Evolutionary conservation across 2,113 vertebrate genomes (phyloP), one percentile per base, ranked within the genome.

Genomic region (Epinephelus fuscoguttatus): DNA sequence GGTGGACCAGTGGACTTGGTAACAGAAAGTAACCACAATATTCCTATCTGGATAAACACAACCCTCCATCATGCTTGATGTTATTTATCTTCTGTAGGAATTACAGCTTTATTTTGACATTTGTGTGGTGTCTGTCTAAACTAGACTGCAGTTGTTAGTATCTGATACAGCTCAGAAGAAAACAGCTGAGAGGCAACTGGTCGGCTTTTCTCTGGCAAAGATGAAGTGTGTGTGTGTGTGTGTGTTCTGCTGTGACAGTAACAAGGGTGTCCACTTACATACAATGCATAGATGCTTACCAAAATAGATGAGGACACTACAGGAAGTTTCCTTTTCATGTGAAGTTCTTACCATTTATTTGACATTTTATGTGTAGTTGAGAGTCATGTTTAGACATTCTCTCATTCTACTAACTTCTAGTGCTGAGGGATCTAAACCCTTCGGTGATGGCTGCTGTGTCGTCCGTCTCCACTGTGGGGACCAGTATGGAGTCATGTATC

Each of bases 111-210:
- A 45, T 42, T 61, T 21, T 57, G 7, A 12, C 19, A 70, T 56
- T 18, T 56, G 47, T 37, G 7, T 11, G 27, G 45, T 19, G 37
- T 78, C 47, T 18, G 25, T 63, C 52, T 69, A 8, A 75, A 59
- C 40, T 25, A 8, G 49, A 56, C 27, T 45, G 17, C 67, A 72
- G 52, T 66, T 60, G 57, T 67, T 45, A 17, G 62, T 37, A 18
- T 68, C 40, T 55, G 37, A 71, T 52, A 80, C 33, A 55, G 49
- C 19, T 30, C 59, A 37, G 79, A 1, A 67, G 37, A 72, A 63
- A 89, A 89, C 87, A 91, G 89, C 84, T 91, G 87, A 86, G 70
- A 62, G 76, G 56, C 85, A 91, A 77, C 76, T 86, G 81, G 33
- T 69, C 59, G 19, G 18, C 45, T 33, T 45, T n/a, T 21, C 62